These are phyloP conservation scores for Zelleria hepariella DNA, from an alignment of 2,888 invertebrate species.

Conservation along the genomic window DNA sequence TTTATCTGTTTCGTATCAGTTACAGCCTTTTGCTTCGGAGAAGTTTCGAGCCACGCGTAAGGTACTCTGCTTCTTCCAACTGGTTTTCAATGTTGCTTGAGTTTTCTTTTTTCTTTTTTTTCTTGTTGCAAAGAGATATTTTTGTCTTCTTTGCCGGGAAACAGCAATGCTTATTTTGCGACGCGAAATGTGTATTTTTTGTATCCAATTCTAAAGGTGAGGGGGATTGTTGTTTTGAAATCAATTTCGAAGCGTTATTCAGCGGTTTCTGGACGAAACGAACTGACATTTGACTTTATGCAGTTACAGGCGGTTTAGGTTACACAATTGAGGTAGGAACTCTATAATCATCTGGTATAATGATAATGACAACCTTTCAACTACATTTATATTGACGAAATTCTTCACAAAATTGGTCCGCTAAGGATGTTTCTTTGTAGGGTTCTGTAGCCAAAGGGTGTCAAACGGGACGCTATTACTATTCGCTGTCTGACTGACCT, in stretches of 20 bases:
- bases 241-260: slow-evolving; percentile 4
- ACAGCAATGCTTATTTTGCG: not conserved
- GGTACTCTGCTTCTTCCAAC: slow-evolving; percentile 20
- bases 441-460: too few relatives aligned
- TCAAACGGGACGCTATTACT: too few relatives aligned
- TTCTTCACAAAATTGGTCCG: too few relatives aligned
- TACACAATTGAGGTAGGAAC: not conserved
- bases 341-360: not conserved
- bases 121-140: slow-evolving; percentile 9
- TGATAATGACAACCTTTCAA: not conserved
- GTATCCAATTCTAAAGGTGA: not conserved
- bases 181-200: not conserved
- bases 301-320: not conserved
- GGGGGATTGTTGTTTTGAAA: slow-evolving; percentile 9
- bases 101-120: slow-evolving; percentile 6
- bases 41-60: slow-evolving; percentile 21
- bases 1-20: not conserved
- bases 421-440: too few relatives aligned
- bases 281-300: not conserved
- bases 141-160: slow-evolving; percentile 1
- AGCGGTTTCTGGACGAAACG: not conserved
- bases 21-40: not conserved
- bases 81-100: slow-evolving; percentile 16
- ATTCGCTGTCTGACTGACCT: too few relatives aligned
- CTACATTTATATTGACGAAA: not conserved